These are phyloP conservation scores for Nemotelus nigrinus DNA, from an alignment of 2,888 invertebrate genomes.

Conservation along the genomic window DNA sequence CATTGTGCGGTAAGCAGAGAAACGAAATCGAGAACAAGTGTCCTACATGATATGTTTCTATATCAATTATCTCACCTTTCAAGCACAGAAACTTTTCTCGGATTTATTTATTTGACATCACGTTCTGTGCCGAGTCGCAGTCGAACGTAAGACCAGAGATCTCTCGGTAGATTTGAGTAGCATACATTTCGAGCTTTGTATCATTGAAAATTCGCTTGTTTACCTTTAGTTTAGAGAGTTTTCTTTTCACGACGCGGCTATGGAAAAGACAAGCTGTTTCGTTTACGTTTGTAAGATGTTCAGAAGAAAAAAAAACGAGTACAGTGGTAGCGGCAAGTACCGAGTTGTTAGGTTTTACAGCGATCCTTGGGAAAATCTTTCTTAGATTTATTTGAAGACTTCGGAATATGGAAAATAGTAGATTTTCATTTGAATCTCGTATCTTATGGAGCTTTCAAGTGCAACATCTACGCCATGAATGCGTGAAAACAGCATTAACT, in stretches of 20 bases:
- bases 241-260: background rate
- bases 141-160: background rate
- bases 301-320: background rate
- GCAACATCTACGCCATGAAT: no score
- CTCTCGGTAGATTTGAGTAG: constrained; percentile 13
- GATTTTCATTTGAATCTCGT: no score
- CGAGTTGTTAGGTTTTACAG: no score
- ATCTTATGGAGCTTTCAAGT: no score
- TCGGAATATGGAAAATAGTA: no score
- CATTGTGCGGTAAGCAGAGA: background rate
- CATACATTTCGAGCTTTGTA: constrained; percentile 32
- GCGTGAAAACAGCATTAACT: no score
- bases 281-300: constrained; percentile 2
- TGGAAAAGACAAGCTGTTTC: background rate
- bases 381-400: no score
- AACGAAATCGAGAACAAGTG: background rate
- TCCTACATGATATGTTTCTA: constrained; percentile 27
- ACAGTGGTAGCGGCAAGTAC: background rate
- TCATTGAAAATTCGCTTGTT: constrained; percentile 19
- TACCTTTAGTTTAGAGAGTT: constrained; percentile 8
- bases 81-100: background rate
- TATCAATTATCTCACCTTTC: constrained; percentile 36
- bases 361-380: no score
- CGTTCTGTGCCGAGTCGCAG: background rate
- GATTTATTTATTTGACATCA: constrained; percentile 36